These are phyloP conservation scores for Megalopta genalis DNA, from an alignment of 1,140 invertebrate species.

Conservation along the genomic window DNA sequence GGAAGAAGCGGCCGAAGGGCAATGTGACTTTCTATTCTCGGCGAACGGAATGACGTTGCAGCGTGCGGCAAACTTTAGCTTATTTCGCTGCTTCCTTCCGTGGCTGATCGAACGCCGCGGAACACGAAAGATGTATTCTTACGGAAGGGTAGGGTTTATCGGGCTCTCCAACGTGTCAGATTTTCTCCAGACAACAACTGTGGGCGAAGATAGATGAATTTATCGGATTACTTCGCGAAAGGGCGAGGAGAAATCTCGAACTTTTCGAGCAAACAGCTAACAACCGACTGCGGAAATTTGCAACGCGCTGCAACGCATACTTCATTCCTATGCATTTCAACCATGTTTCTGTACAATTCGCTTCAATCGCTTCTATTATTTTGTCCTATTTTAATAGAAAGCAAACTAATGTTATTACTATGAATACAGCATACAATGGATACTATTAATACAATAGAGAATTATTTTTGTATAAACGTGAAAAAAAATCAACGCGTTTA, in stretches of 20 bases:
- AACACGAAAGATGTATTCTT: constrained; percentile 10
- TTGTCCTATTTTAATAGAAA: too few species aligned
- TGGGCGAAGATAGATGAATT: not conserved
- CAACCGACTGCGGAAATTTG: too few species aligned
- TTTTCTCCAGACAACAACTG: not conserved
- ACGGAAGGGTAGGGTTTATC: not conserved
- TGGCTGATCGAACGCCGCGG: constrained; percentile 23
- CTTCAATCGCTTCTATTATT: too few species aligned
- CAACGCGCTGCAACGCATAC: too few species aligned
- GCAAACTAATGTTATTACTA: too few species aligned
- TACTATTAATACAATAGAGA: too few species aligned
- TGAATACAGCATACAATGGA: too few species aligned
- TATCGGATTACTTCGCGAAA: not conserved
- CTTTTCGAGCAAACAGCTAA: not conserved
- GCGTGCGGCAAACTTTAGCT: not conserved
- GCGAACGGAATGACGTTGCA: constrained; percentile 31
- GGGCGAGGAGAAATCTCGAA: not conserved
- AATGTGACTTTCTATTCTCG: constrained; percentile 10
- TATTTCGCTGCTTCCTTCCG: constrained; percentile 7
- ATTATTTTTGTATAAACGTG: too few species aligned
- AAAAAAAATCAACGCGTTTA: too few species aligned
- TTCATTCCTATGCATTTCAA: too few species aligned
- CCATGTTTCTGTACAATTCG: too few species aligned
- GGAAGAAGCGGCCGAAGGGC: not conserved
- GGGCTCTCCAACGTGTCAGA: not conserved